These are phyloP conservation scores for Fukomys damarensis DNA, from an alignment of 2,113 vertebrate genomes.

Conservation along the genomic window DNA sequence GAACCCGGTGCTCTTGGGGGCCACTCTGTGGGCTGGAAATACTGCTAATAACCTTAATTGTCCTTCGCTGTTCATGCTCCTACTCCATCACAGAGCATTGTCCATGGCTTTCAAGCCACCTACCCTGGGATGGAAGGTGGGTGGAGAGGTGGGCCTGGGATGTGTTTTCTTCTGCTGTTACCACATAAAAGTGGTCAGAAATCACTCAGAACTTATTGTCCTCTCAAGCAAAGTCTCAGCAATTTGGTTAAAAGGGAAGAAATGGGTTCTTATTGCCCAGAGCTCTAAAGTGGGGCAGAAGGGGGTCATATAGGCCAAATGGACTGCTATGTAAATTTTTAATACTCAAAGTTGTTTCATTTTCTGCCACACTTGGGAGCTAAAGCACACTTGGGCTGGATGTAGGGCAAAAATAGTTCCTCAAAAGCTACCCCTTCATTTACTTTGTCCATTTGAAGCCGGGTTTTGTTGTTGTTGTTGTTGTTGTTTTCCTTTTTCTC, in stretches of 20 bases:
- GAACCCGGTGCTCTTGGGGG: constrained; percentile 3
- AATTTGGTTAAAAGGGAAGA: constrained; percentile 77
- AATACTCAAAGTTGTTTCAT: neutral
- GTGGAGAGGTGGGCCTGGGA: neutral
- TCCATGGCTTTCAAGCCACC: constrained; percentile 39
- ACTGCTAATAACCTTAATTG: neutral
- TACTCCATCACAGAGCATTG: constrained; percentile 44
- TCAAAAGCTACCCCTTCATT: neutral
- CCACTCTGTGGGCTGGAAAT: constrained; percentile 6
- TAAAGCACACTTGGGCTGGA: neutral
- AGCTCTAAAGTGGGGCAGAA: constrained; percentile 7
- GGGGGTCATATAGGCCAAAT: constrained; percentile 67
- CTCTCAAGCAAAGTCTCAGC: constrained; percentile 38
- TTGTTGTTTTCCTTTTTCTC: neutral
- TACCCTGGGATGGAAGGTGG: neutral
- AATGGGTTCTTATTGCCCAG: constrained; percentile 38
- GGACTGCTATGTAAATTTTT: neutral
- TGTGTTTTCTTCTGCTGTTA: neutral
- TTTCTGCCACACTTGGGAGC: neutral
- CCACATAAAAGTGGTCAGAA: constrained; percentile 63
- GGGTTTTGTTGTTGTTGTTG: no score
- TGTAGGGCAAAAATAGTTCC: neutral
- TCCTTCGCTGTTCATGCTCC: neutral
- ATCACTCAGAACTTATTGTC: constrained; percentile 45
- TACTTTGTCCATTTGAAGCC: neutral